These are phyloP conservation scores for Acrocephalus scirpaceus DNA, from an alignment of 2,797 vertebrate genomes.

Conservation along the genomic window DNA sequence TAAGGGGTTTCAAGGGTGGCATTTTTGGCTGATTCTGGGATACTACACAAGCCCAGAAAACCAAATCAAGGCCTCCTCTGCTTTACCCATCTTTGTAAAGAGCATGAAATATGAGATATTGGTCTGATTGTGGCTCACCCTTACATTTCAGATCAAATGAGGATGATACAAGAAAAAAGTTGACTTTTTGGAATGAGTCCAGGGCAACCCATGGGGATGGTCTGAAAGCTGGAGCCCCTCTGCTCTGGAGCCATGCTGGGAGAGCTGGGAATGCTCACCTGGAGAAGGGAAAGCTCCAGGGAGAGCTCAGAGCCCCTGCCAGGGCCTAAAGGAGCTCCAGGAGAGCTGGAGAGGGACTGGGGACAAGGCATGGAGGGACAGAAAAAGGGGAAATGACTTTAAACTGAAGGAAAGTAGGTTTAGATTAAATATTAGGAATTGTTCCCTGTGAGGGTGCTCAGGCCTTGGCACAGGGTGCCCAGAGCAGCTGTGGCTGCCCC, in stretches of 20 bases:
- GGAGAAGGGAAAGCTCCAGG: background rate
- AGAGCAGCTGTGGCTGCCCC: background rate
- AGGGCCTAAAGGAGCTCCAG: background rate
- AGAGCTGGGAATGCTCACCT: background rate
- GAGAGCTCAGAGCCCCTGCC: background rate
- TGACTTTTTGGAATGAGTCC: background rate
- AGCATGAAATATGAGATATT: fast-evolving
- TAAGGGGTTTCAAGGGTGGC: fast-evolving
- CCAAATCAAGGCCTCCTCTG: background rate
- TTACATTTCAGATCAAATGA: background rate
- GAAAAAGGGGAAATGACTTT: background rate
- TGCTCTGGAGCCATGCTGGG: background rate
- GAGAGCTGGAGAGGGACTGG: background rate
- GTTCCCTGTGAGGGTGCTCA: fast-evolving
- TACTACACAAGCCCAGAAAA: background rate
- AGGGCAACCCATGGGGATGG: fast-evolving
- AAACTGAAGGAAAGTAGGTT: background rate
- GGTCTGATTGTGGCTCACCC: background rate
- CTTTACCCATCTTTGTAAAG: background rate
- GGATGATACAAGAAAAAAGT: background rate
- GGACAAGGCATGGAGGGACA: background rate
- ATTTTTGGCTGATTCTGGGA: background rate
- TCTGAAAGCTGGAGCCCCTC: background rate
- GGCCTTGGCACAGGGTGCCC: fast-evolving
- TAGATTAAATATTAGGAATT: background rate